Base-by-base conservation (phyloP, 1,140 invertebrate species). In the Wasmannia auropunctata region DNA sequence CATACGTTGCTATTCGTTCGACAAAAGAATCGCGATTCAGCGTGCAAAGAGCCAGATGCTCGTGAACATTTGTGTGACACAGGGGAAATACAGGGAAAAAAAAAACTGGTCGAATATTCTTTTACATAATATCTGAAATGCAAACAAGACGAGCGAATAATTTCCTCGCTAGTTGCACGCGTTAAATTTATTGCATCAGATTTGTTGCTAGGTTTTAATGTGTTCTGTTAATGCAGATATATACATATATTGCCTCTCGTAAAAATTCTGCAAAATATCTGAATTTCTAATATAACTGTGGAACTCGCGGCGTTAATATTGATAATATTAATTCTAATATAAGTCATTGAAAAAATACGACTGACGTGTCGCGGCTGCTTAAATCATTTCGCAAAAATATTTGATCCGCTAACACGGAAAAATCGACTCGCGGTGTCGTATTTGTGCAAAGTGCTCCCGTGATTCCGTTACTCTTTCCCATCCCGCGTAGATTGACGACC, bases 381-480 rank as follows among this genome's bases (percentile, higher is more conserved):
- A 40, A 81, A 74, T 34, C 14, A 11, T 31, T 25, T 34, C 7
- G 14, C 28, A 51, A 80, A 69, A 83, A 60, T 22, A 46, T 58
- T 31, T 51, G 14, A 34, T n/a, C n/a, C 37, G 51, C 31, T 37
- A 34, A 69, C 25, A 67, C 7, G 28, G 22, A 56, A 74, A 31
- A 46, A 58, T 46, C 40, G 37, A 74, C 19, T n/a, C n/a, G 10
- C 51, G 31, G 67, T 83, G 67, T 83, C 54, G 74, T 72, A 70
- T 72, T 83, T 69, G 37, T 34, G 54, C 56, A 40, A 28, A 58
- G 79, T 83, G 79, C 37, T 58, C 31, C n/a, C 40, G 25, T 70
- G 79, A 58, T 58, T 83, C 28, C 67, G 67, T 83, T 72, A 58
- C 37, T 19, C 51, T 58, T 40, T 46, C 28, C 25, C 4, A 43